These are phyloP conservation scores for Phainopepla nitens DNA, from an alignment of 2,113 vertebrate genomes.

Conservation along the genomic window DNA sequence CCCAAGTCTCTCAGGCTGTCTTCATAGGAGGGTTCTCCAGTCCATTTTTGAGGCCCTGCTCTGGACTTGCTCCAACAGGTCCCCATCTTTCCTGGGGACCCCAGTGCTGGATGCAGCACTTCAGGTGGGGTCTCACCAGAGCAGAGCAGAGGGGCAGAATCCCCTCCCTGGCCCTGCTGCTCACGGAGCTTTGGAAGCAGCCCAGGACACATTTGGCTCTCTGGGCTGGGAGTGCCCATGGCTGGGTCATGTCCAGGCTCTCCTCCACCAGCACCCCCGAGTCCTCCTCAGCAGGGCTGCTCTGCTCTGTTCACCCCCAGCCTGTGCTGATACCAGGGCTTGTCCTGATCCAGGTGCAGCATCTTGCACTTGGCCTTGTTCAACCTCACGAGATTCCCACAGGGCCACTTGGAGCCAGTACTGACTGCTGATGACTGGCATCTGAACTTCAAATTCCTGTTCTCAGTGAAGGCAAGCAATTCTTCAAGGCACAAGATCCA, in stretches of 20 bases:
- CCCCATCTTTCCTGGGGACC: neutral
- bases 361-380: neutral
- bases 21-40: neutral
- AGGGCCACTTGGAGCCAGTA: neutral
- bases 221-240: neutral
- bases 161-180: neutral
- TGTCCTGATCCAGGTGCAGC: neutral
- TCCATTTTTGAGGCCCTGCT: neutral
- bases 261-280: neutral
- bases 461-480: neutral
- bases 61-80: neutral
- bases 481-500: neutral
- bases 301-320: neutral
- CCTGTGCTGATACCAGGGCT: neutral
- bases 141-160: neutral
- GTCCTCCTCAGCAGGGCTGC: neutral
- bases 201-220: neutral
- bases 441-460: neutral
- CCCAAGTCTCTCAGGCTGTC: neutral
- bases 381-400: neutral
- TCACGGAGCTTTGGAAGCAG: neutral
- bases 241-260: neutral
- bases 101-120: neutral
- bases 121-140: neutral
- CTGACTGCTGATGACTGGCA: neutral